A percentile compares a stretch with the other conserved stretches of the same genome.
phyloP scores from a whole-genome alignment of 2,888 invertebrate genomes.

The Nemurella pictetii region DNA sequence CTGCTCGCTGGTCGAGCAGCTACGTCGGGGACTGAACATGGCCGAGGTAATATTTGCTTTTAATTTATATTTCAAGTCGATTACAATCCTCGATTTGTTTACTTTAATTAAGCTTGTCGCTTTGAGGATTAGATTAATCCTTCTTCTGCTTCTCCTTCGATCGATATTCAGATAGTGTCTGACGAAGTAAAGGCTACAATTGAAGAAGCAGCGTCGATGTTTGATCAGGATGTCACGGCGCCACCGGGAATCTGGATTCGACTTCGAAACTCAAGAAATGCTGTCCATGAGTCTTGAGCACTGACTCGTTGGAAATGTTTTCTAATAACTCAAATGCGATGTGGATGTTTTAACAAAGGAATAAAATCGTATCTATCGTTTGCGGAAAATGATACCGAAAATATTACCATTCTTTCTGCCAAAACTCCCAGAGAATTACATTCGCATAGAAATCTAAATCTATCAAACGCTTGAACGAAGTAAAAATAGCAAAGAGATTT shows the following conservation, averaged over 20 bases:
- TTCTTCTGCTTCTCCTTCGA: background rate
- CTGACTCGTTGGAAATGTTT: no score
- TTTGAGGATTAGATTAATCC: background rate
- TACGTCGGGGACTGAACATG: background rate
- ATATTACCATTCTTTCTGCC: no score
- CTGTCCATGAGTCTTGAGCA: background rate
- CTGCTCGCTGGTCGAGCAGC: constrained; percentile 47
- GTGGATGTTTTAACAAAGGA: no score
- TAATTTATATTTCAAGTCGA: background rate
- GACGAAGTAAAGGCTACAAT: constrained; percentile 57
- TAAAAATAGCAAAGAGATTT: no score
- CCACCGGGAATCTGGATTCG: constrained; percentile 45
- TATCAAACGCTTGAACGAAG: no score
- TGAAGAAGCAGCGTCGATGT: constrained; percentile 58
- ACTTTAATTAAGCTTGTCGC: background rate
- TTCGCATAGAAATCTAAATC: no score
- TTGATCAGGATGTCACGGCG: constrained; percentile 59
- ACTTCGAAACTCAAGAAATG: background rate
- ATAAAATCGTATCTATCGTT: no score
- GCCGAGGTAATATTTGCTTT: background rate
- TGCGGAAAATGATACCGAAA: no score
- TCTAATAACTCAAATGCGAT: no score
- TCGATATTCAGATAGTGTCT: constrained; percentile 53
- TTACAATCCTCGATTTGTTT: background rate
- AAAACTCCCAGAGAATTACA: no score